phyloP scores from a whole-genome alignment of 2,888 invertebrate species.

The Phengaris alcon region DNA sequence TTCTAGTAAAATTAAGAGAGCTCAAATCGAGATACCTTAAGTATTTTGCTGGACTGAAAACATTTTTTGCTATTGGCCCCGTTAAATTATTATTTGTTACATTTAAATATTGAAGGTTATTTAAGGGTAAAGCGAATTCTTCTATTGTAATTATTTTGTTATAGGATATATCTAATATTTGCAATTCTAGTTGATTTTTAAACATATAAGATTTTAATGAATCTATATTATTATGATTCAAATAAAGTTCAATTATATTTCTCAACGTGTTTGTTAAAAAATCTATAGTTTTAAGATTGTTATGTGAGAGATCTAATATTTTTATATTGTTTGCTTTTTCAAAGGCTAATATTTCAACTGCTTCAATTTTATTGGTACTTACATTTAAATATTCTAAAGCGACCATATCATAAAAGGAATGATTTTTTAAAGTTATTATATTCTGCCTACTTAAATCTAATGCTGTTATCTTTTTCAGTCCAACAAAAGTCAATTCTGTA shows the following conservation, averaged over 20 bases:
- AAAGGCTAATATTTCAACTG: slow-evolving; percentile 52
- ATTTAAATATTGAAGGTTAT: slow-evolving; percentile 58
- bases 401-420: slow-evolving; percentile 51
- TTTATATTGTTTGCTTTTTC: slow-evolving; percentile 42
- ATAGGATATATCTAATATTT: slow-evolving; percentile 55
- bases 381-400: slow-evolving; percentile 52
- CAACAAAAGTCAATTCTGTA: slow-evolving; percentile 51
- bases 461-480: slow-evolving; percentile 47
- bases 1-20: slow-evolving; percentile 51
- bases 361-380: slow-evolving; percentile 52
- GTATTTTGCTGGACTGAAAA: slow-evolving; percentile 58
- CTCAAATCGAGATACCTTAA: slow-evolving; percentile 59
- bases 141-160: slow-evolving; percentile 56
- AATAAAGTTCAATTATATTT: slow-evolving; percentile 53
- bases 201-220: slow-evolving; percentile 48
- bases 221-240: slow-evolving; percentile 54
- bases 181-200: slow-evolving; percentile 48
- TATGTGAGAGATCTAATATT: slow-evolving; percentile 58
- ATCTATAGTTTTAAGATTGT: slow-evolving; percentile 48
- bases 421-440: slow-evolving; percentile 47
- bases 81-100: slow-evolving; percentile 51
- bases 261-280: slow-evolving; percentile 50
- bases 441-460: slow-evolving; percentile 55
- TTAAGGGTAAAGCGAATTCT: slow-evolving; percentile 53
- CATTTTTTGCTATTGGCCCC: slow-evolving; percentile 48